Evolutionary conservation across 2,797 vertebrate genomes (phyloP).

Genomic region (Galago senegalensis): DNA sequence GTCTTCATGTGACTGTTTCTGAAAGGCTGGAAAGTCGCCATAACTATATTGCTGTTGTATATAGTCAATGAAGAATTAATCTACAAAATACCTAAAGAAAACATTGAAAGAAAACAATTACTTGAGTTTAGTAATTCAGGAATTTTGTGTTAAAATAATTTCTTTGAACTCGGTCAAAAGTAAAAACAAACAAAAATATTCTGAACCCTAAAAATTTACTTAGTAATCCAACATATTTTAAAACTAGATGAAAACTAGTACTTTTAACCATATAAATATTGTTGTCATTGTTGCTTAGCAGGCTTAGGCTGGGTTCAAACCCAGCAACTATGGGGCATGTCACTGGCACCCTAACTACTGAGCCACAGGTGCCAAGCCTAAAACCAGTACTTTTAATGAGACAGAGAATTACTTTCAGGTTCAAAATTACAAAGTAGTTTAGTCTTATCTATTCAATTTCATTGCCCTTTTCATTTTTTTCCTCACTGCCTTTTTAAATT

Average conservation of each 20-base stretch:
- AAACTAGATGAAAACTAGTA: slow-evolving; percentile 9
- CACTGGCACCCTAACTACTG: too few species aligned
- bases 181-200: slow-evolving; percentile 36
- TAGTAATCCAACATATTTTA: not conserved
- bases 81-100: slow-evolving; percentile 85
- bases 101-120: slow-evolving; percentile 54
- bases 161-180: slow-evolving; percentile 48
- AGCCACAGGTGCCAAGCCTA: not conserved
- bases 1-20: slow-evolving; percentile 92
- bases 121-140: slow-evolving; percentile 38
- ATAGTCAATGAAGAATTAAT: slow-evolving; percentile 83
- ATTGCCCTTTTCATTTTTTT: not conserved
- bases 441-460: not conserved
- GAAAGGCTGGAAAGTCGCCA: slow-evolving; percentile 93
- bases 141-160: slow-evolving; percentile 64
- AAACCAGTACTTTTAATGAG: not conserved
- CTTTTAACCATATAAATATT: too few species aligned
- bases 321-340: too few species aligned
- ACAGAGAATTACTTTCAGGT: slow-evolving; percentile 24
- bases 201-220: slow-evolving; percentile 33
- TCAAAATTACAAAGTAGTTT: slow-evolving; percentile 34
- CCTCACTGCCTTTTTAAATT: too few species aligned
- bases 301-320: too few species aligned
- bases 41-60: slow-evolving; percentile 83
- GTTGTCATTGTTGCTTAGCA: too few species aligned